Conservation (phyloP, 1,140 invertebrate species). For the Drosophila sproati region DNA sequence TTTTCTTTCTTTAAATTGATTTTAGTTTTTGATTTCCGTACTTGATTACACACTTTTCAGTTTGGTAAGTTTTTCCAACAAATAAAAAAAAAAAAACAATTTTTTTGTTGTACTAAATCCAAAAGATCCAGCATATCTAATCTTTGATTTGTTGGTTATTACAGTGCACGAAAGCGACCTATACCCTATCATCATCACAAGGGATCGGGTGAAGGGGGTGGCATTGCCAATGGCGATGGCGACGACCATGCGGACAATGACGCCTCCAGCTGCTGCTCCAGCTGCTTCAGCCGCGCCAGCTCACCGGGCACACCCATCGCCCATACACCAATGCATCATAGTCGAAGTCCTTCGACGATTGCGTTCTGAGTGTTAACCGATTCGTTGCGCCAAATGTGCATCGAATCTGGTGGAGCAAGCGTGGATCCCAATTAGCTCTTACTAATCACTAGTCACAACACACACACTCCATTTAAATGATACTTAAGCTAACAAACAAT, state of each 20-base stretch:
- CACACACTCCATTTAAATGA: conserved; percentile 20
- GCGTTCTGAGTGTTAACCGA: conserved; percentile 78
- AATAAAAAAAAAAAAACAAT: not conserved
- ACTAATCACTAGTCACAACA: conserved; percentile 36
- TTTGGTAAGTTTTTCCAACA: conserved; percentile 60
- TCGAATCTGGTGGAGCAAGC: conserved; percentile 45
- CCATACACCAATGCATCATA: conserved; percentile 59
- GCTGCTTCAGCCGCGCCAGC: conserved; percentile 85
- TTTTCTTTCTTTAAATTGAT: conserved; percentile 38
- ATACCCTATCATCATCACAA: conserved; percentile 95
- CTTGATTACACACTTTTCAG: conserved; percentile 61
- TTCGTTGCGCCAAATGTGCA: conserved; percentile 70
- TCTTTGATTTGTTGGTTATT: conserved; percentile 64
- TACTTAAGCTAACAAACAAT: conserved; percentile 41
- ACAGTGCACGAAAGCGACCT: conserved; percentile 94
- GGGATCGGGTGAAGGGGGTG: conserved; percentile 86
- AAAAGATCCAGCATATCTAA: conserved; percentile 6
- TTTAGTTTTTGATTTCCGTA: conserved; percentile 60
- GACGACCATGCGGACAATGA: conserved; percentile 85
- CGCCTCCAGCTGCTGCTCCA: conserved; percentile 88
- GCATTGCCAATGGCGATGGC: conserved; percentile 31
- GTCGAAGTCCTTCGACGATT: conserved; percentile 73
- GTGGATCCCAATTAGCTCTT: conserved; percentile 2
- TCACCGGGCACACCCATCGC: conserved; percentile 65
- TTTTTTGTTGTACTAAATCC: not conserved